Base-by-base conservation (phyloP, 2,888 invertebrate species). In the Automeris io region DNA sequence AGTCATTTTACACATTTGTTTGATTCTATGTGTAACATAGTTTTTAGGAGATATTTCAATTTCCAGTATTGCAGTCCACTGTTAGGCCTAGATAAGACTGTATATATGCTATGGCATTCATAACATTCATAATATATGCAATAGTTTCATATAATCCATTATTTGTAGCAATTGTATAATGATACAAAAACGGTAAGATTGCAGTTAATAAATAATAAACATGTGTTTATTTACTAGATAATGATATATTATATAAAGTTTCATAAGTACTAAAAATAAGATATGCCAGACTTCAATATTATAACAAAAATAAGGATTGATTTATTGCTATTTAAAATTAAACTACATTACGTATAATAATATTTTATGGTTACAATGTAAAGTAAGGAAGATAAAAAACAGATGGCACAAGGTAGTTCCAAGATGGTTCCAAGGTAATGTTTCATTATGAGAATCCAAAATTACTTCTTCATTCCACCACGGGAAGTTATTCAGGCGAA, bases 401-500 rank as follows among this genome's bases (percentile, higher is more conserved):
- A 29, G 26, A 39, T 21, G 39, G 22, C 21, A 34, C 33, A 24
- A 21, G 33, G 33, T 29, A 12, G 25, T 34, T 22, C 29, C 33
- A 24, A 21, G 33, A 38, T 29, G 18, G 25, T 34, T 22, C 29
- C 21, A 39, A 34, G 39, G 18, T 39, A 26, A 18, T 31, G 23
- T 21, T 40, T 40, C 22, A 22, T 40, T 36, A 40, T 40, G 35
- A 37, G 36, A 40, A 36, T 40, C 33, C 36, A 22, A 37, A 42
- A 47, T 42, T 41, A 49, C 44, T 45, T 47, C 38, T 49, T 49
- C 43, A 37, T 49, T 49, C 49, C 44, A 45, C 38, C 31, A 40
- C 40, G 32, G 37, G 41, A 56, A 58, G 45, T 57, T 51, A 43
- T 40, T 51, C 43, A 45, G 40, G 53, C 53, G 51, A 53, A 57